These are phyloP conservation scores for Drosophila birchii DNA, from an alignment of 2,888 invertebrate genomes.

Conservation along the genomic window DNA sequence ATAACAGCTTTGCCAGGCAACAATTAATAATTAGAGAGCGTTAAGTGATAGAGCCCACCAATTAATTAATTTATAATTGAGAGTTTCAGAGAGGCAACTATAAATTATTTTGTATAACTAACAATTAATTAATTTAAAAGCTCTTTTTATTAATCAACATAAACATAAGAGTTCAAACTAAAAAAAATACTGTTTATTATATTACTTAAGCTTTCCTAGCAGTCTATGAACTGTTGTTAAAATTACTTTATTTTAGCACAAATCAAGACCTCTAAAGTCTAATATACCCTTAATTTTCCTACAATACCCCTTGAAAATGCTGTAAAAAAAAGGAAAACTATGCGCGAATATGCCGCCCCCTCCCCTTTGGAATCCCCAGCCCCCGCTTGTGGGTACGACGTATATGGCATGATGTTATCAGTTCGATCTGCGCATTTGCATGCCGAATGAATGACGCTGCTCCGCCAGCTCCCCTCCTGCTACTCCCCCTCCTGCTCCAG, in stretches of 20 bases:
- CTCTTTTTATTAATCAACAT: not conserved
- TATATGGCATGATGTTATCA: conserved; percentile 75
- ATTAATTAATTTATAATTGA: conserved; percentile 8
- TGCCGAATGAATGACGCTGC: conserved; percentile 69
- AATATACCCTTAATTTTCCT: not conserved
- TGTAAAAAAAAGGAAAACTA: conserved; percentile 32
- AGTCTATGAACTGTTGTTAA: too few species aligned
- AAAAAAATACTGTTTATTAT: too few species aligned
- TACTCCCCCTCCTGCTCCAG: not conserved
- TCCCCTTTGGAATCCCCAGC: not conserved
- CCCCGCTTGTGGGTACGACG: conserved; percentile 22
- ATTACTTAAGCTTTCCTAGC: too few species aligned
- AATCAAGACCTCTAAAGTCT: not conserved
- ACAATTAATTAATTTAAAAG: not conserved
- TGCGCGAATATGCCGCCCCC: conserved; percentile 45
- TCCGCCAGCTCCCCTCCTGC: not conserved
- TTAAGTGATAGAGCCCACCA: not conserved
- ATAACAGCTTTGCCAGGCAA: not conserved
- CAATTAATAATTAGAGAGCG: not conserved
- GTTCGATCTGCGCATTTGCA: conserved; percentile 78
- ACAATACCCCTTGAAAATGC: conserved; percentile 8
- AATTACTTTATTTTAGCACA: not conserved
- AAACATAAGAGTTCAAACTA: not conserved
- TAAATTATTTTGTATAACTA: not conserved
- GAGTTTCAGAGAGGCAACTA: not conserved